A percentile compares a stretch with the other conserved stretches of the same genome.
phyloP scores from a whole-genome alignment of 2,113 vertebrate genomes.

The Rattus rattus region DNA sequence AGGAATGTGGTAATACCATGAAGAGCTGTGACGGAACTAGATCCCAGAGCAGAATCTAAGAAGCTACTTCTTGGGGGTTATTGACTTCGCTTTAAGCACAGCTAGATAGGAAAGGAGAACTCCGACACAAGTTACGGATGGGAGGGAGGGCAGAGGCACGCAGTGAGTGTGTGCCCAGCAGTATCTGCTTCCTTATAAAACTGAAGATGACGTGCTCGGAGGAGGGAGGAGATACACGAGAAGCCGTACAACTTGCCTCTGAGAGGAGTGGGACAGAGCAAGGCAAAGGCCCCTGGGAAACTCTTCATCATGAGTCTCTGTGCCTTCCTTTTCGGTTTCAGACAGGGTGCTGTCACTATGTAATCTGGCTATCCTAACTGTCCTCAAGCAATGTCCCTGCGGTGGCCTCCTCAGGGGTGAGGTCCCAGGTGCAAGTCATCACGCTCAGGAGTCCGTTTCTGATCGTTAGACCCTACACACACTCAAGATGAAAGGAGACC shows the following conservation, averaged over 20 bases:
- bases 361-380: neutral
- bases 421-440: neutral
- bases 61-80: neutral
- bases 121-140: neutral
- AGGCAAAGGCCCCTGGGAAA: neutral
- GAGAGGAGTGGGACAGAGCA: neutral
- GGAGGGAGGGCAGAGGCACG: neutral
- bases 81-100: neutral
- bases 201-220: neutral
- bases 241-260: neutral
- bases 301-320: neutral
- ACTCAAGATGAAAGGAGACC: neutral
- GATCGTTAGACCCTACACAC: neutral
- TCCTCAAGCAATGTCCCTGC: neutral
- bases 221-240: neutral
- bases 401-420: neutral
- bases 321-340: neutral
- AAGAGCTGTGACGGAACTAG: neutral
- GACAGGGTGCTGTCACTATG: neutral
- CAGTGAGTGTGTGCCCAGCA: neutral
- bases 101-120: neutral
- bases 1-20: neutral
- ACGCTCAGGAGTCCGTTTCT: neutral
- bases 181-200: neutral
- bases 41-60: neutral